These are phyloP conservation scores for Dolichomitus sp. DNA, from an alignment of 2,888 invertebrate genomes.

Conservation along the genomic window DNA sequence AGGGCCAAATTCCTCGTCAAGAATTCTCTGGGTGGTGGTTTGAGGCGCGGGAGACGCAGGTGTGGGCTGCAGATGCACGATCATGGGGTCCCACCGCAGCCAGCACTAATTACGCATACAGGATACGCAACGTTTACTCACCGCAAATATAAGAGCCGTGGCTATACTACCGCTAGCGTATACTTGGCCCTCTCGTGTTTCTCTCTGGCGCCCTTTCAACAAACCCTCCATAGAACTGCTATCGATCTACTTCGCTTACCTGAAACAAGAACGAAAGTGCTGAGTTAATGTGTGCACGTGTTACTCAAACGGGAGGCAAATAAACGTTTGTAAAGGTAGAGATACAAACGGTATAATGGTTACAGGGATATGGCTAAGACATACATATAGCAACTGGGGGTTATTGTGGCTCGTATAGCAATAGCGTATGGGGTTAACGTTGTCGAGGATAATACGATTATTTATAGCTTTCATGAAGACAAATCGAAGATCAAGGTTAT, in stretches of 20 bases:
- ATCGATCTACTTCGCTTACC: slow-evolving; percentile 78
- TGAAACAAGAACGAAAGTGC: slow-evolving; percentile 79
- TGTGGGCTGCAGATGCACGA: slow-evolving; percentile 39
- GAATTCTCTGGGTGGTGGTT: slow-evolving; percentile 53
- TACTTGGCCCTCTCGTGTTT: slow-evolving; percentile 39
- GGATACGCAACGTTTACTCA: slow-evolving; percentile 82
- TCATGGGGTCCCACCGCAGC: slow-evolving; percentile 71
- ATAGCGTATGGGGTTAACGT: slow-evolving; percentile 4
- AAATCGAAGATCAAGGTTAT: slow-evolving; percentile 23
- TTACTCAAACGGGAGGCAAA: slow-evolving; percentile 62
- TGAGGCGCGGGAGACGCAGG: slow-evolving; percentile 14
- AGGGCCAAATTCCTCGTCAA: slow-evolving; percentile 52
- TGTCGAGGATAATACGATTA: not conserved
- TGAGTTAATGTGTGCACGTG: slow-evolving; percentile 67
- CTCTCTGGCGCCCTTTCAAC: slow-evolving; percentile 1
- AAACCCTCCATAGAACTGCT: slow-evolving; percentile 38
- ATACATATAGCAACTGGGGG: not conserved
- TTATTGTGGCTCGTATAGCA: no score
- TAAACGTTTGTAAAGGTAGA: slow-evolving; percentile 42
- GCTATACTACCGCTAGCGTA: slow-evolving; percentile 38
- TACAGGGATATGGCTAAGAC: not conserved
- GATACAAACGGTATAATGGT: not conserved
- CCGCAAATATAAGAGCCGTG: slow-evolving; percentile 76
- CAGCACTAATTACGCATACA: slow-evolving; percentile 80
- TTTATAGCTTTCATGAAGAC: not conserved